Percentiles rank a stretch among this genome's conserved stretches.
These are phyloP conservation scores for Picus viridis DNA, from an alignment of 2,797 vertebrate species.

Conservation along the genomic window DNA sequence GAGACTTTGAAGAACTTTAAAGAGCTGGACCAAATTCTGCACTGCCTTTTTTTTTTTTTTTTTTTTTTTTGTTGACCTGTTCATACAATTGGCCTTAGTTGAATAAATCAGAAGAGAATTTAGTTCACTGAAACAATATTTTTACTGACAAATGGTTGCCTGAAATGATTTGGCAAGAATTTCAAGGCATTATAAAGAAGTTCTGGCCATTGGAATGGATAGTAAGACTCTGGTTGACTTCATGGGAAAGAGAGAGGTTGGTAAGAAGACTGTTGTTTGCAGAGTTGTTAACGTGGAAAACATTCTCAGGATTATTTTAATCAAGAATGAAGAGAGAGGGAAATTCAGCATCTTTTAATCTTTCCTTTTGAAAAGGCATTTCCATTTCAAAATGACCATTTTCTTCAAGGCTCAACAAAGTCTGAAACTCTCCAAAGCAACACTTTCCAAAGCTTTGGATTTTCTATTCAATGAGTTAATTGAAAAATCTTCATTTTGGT, in stretches of 20 bases:
- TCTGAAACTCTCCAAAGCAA: neutral
- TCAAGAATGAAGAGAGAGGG: neutral
- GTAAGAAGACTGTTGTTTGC: neutral
- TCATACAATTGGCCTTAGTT: neutral
- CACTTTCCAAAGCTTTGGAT: neutral
- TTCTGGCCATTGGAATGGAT: neutral
- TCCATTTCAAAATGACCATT: neutral
- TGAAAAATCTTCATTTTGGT: neutral
- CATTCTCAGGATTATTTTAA: neutral
- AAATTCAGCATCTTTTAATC: neutral
- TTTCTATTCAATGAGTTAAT: neutral
- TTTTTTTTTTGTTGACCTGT: neutral
- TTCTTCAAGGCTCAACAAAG: neutral
- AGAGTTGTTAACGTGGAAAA: neutral
- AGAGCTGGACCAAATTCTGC: neutral
- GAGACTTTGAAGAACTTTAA: constrained; percentile 17
- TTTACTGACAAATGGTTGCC: neutral
- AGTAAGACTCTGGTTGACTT: neutral
- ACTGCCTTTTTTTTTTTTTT: neutral
- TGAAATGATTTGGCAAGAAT: neutral
- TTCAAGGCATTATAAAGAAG: neutral
- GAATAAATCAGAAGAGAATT: neutral
- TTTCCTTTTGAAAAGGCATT: neutral
- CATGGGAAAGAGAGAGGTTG: neutral
- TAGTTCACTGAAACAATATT: neutral